Evolutionary conservation across 1,140 invertebrate genomes (phyloP).

Genomic region (Sminthurinus signatus): DNA sequence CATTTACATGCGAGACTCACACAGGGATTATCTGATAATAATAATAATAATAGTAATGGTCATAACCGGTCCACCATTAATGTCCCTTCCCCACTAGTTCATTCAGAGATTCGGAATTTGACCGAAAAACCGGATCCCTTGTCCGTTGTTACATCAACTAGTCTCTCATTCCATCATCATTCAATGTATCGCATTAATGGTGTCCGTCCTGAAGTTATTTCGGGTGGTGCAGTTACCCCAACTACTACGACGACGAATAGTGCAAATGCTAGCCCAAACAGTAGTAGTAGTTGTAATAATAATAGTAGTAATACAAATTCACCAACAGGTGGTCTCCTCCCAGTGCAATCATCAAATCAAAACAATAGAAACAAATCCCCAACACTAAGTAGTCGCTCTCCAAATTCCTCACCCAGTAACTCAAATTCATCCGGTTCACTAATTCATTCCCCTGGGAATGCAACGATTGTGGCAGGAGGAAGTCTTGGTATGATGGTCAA

Average conservation of each 20-base stretch:
- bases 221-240: slow-evolving; percentile 58
- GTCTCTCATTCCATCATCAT: slow-evolving; percentile 42
- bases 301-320: background rate
- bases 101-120: slow-evolving; percentile 23
- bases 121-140: slow-evolving; percentile 27
- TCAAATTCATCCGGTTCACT: slow-evolving; percentile 43
- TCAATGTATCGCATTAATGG: slow-evolving; percentile 60
- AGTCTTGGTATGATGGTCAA: slow-evolving; percentile 32
- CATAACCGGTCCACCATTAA: slow-evolving; percentile 36
- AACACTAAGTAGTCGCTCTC: slow-evolving; percentile 25
- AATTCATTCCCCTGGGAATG: slow-evolving; percentile 45
- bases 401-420: slow-evolving; percentile 39
- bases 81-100: slow-evolving; percentile 17
- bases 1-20: slow-evolving; percentile 49
- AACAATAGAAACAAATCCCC: slow-evolving; percentile 26
- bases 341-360: background rate
- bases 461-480: slow-evolving; percentile 34
- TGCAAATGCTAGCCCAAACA: background rate
- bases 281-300: background rate
- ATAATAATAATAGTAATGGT: too few species aligned
- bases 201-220: slow-evolving; percentile 69
- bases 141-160: slow-evolving; percentile 40
- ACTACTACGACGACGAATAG: slow-evolving; percentile 16
- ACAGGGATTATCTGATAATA: too few species aligned
- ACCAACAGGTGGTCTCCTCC: background rate